Evolutionary conservation across 1,140 invertebrate genomes (phyloP), one percentile per base, ranked within the genome.

Genomic region (Pogonomyrmex barbatus): DNA sequence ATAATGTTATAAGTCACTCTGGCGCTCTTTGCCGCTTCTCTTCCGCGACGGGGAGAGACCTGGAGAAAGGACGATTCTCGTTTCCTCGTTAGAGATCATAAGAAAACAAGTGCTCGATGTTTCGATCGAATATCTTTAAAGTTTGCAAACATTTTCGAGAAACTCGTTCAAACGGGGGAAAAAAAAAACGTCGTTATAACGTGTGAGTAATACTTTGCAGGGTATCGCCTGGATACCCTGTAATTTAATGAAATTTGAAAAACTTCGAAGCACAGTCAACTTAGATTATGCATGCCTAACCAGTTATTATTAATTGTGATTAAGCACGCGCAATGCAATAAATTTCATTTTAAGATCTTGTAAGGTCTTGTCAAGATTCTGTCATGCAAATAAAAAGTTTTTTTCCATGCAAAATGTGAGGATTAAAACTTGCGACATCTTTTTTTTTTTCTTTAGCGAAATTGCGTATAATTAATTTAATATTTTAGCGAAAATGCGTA

Each of bases 1-100:
- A 50, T 68, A 47, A 88, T 89, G 52, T n/a, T 45, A 62, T 39
- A 81, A 89, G 75, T 87, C 81, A 68, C 42, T 17, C 8, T 9
- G 56, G 1, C 52, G 14, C 24, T 30, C 24, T 52, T 86, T 78
- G 47, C 17, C 5, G 5, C 42, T 63, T 39, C 42, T 36, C 9
- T 81, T 54, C 10, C 8, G 17, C 39, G 6, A 12, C 9, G 10
- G 17, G 24, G 5, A 71, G 50, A 65, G n/a, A 54, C 54, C 24
- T 42, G 52, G n/a, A 83, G 56, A 83, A 71, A 47, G n/a, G 10
- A 71, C n/a, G 65, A 10, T n/a, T 45, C 65, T n/a, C 36, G 6
- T 30, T 54, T 17, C n/a, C 52, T 33, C 60, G 2, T 39, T 39
- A 36, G 12, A 47, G 12, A 2, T 45, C 39, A 39, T 24, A 62